Evolutionary conservation across 2,797 vertebrate genomes (phyloP).

Genomic region (Gymnoscopelus braueri): DNA sequence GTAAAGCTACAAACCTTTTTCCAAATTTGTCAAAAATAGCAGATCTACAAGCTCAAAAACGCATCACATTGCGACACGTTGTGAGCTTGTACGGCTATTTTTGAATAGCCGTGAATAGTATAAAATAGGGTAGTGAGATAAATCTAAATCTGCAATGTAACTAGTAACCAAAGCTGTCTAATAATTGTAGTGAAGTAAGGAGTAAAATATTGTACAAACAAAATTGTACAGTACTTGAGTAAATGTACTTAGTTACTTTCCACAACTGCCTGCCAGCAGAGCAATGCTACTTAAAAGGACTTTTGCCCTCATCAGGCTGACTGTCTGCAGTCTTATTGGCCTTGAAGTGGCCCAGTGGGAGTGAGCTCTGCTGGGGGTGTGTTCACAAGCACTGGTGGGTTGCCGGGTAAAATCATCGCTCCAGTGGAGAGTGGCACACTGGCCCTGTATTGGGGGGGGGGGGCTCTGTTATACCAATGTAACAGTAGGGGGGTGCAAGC

Average conservation of each 20-base stretch:
- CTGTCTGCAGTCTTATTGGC: slow-evolving; percentile 44
- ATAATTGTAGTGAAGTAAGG: too few species aligned
- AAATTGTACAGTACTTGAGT: slow-evolving; percentile 2
- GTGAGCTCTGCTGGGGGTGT: slow-evolving; percentile 13
- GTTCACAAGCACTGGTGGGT: slow-evolving; percentile 38
- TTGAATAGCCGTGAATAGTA: too few species aligned
- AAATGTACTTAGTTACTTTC: slow-evolving; percentile 19
- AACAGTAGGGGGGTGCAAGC: slow-evolving; percentile 25
- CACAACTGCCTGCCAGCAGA: slow-evolving; percentile 1
- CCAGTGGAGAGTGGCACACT: slow-evolving; percentile 28
- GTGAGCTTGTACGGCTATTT: too few species aligned
- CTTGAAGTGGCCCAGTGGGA: slow-evolving; percentile 48
- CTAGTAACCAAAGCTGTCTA: too few species aligned
- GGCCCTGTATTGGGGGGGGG: slow-evolving; percentile 26
- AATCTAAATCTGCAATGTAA: too few species aligned
- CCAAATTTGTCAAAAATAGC: too few species aligned
- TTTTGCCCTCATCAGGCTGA: slow-evolving; percentile 44
- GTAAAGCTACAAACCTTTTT: too few species aligned
- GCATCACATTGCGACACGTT: too few species aligned
- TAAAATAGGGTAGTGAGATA: too few species aligned
- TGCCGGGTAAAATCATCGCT: slow-evolving; percentile 57
- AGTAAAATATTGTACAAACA: too few species aligned
- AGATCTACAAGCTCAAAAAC: too few species aligned
- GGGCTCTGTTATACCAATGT: slow-evolving; percentile 46
- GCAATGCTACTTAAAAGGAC: slow-evolving; percentile 39